Conservation (phyloP, 2,888 invertebrate genomes). For the Nomada goodeniana region DNA sequence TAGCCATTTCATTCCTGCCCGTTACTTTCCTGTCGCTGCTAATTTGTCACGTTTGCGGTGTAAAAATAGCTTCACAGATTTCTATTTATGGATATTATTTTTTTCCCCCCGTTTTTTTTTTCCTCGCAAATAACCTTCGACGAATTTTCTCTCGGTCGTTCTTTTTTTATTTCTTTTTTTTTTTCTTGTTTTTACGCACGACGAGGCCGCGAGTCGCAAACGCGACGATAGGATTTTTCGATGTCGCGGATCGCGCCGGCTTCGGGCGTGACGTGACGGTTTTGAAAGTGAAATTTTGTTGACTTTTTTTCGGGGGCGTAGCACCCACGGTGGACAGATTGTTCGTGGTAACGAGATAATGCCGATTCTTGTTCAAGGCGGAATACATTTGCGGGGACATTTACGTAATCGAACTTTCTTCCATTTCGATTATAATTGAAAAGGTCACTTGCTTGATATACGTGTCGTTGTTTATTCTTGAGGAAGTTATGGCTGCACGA, state of each 20-base stretch:
- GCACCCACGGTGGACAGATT: neutral
- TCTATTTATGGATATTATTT: constrained; percentile 15
- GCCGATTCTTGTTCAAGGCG: neutral
- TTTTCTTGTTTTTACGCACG: neutral
- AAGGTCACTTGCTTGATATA: constrained; percentile 13
- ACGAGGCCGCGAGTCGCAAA: neutral
- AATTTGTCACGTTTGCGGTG: neutral
- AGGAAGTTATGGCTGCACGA: neutral
- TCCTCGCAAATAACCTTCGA: neutral
- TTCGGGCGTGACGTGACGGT: neutral
- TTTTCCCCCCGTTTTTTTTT: neutral
- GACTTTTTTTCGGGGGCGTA: too few relatives aligned
- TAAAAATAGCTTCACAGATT: constrained; percentile 7
- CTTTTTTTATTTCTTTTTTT: neutral
- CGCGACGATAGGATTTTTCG: too few relatives aligned
- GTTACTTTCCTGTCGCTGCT: constrained; percentile 27
- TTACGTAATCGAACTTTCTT: constrained; percentile 22
- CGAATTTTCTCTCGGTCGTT: neutral
- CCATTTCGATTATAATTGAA: neutral
- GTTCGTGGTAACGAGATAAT: neutral
- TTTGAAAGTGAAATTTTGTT: neutral
- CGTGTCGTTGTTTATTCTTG: neutral
- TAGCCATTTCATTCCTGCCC: neutral
- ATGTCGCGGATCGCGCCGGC: neutral
- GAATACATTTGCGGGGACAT: neutral